These are phyloP conservation scores for Amniataba percoides DNA, from an alignment of 2,797 vertebrate species.

Conservation along the genomic window DNA sequence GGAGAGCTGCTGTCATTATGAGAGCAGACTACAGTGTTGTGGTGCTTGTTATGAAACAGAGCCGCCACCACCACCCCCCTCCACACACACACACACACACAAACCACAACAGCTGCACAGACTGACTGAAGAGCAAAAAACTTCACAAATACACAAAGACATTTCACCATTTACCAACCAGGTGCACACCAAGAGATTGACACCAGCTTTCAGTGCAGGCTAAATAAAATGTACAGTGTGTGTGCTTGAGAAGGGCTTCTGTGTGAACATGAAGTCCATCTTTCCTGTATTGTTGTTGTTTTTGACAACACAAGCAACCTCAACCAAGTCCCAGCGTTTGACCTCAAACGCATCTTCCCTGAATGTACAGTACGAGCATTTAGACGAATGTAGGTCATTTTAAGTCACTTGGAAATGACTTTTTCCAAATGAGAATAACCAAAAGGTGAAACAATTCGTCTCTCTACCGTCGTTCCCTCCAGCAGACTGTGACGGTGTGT, in stretches of 20 bases:
- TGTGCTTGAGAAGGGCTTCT: not conserved
- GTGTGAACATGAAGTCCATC: not conserved
- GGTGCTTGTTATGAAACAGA: constrained; percentile 60
- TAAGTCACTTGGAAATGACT: not conserved
- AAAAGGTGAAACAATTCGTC: too few relatives aligned
- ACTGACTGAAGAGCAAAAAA: constrained; percentile 14
- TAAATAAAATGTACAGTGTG: too few relatives aligned
- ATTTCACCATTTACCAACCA: not conserved
- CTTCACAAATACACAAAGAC: not conserved
- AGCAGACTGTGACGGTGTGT: not conserved
- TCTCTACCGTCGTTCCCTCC: too few relatives aligned
- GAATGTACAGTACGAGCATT: not conserved
- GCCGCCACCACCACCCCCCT: constrained; percentile 3
- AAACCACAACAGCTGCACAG: constrained; percentile 25
- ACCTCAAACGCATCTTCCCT: not conserved
- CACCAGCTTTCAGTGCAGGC: not conserved
- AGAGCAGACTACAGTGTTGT: constrained; percentile 36
- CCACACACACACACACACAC: too few relatives aligned
- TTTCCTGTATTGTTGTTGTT: not conserved
- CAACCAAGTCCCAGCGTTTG: not conserved
- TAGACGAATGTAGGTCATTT: not conserved
- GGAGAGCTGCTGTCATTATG: constrained; percentile 17
- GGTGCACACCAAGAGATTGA: not conserved
- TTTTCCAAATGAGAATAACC: not conserved
- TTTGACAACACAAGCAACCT: not conserved